Evolutionary conservation across 2,888 invertebrate genomes (phyloP).

Genomic region (Miltochrista miniata): DNA sequence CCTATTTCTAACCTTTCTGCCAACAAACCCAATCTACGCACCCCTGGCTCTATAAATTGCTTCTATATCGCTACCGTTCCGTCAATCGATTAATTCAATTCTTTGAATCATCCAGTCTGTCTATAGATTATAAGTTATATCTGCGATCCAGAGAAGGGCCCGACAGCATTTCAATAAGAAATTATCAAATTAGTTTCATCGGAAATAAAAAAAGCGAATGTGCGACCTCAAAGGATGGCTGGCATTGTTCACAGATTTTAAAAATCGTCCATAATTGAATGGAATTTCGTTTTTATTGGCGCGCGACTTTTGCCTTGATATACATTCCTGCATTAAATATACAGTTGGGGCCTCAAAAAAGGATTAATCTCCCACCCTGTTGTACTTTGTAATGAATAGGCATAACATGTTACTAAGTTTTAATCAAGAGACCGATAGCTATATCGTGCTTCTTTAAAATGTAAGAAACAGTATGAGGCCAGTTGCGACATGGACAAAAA

Average conservation of each 20-base stretch:
- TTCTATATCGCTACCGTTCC: constrained; percentile 37
- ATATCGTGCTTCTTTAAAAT: constrained; percentile 52
- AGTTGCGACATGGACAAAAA: constrained; percentile 60
- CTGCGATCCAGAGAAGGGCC: constrained; percentile 43
- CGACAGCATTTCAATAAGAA: constrained; percentile 67
- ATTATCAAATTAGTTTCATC: constrained; percentile 80
- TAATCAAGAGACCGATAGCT: constrained; percentile 48
- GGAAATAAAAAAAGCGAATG: constrained; percentile 63
- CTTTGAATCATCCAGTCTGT: constrained; percentile 35
- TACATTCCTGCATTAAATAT: constrained; percentile 70
- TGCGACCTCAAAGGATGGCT: constrained; percentile 69
- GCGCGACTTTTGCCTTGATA: constrained; percentile 70
- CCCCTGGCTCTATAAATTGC: constrained; percentile 46
- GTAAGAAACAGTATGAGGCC: constrained; percentile 60
- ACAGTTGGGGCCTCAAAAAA: constrained; percentile 61
- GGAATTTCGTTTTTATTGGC: constrained; percentile 74
- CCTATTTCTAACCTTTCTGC: constrained; percentile 16
- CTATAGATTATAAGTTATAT: constrained; percentile 26
- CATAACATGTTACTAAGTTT: constrained; percentile 17
- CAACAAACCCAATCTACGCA: constrained; percentile 42
- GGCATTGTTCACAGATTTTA: constrained; percentile 83
- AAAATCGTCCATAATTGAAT: constrained; percentile 83
- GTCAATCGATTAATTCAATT: constrained; percentile 43
- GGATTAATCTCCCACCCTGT: constrained; percentile 73
- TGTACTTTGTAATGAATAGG: constrained; percentile 14